Evolutionary conservation across 2,888 invertebrate species (phyloP).

Genomic region (Acleris holmiana): DNA sequence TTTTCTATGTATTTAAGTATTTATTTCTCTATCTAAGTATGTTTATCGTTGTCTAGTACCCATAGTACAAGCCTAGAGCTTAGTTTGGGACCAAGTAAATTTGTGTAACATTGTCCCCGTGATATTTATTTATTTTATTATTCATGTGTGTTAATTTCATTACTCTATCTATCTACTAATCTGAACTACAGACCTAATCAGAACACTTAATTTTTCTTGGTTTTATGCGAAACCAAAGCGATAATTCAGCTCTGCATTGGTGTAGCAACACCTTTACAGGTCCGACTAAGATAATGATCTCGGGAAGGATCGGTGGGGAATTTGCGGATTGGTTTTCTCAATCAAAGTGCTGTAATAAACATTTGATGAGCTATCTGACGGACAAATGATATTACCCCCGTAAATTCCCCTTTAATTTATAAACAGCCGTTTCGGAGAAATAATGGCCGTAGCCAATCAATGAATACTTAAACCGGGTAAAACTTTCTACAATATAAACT

Average conservation of each 20-base stretch:
- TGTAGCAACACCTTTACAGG: slow-evolving; percentile 23
- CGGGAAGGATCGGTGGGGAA: slow-evolving; percentile 50
- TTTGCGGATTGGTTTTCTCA: slow-evolving; percentile 61
- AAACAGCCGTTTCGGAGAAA: slow-evolving; percentile 18
- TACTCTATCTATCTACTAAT: no score
- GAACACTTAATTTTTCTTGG: background rate
- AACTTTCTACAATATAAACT: background rate
- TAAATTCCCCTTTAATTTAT: slow-evolving; percentile 17
- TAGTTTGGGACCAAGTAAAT: no score
- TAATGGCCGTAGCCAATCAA: slow-evolving; percentile 15
- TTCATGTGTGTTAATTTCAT: no score
- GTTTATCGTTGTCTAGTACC: no score
- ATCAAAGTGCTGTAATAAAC: slow-evolving; percentile 65
- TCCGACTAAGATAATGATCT: slow-evolving; percentile 57
- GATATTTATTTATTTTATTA: no score
- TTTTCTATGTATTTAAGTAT: no score
- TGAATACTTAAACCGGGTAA: slow-evolving; percentile 1
- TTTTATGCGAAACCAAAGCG: background rate
- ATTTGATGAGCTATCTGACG: slow-evolving; percentile 59
- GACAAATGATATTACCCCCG: slow-evolving; percentile 42
- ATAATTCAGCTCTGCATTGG: background rate
- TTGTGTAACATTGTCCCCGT: no score
- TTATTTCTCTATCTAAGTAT: no score
- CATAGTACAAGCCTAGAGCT: no score
- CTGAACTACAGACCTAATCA: no score